Percentiles rank a stretch among this genome's conserved stretches.
These are phyloP conservation scores for Alauda arvensis DNA, from an alignment of 2,797 vertebrate species.

Conservation along the genomic window DNA sequence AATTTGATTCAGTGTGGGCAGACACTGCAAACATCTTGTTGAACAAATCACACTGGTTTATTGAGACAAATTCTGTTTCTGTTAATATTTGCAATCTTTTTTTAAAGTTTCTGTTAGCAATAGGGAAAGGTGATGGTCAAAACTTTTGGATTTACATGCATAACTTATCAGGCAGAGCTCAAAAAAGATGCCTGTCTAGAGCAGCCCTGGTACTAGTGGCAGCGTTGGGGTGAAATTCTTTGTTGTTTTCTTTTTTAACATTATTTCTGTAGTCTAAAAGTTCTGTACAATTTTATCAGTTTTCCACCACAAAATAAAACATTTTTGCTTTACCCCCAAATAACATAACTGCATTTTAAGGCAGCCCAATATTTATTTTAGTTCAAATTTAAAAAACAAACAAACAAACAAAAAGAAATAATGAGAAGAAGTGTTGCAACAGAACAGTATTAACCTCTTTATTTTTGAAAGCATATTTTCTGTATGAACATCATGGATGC, in stretches of 20 bases:
- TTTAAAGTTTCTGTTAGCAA: slow-evolving; percentile 7
- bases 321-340: background rate
- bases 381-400: background rate
- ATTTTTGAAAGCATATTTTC: background rate
- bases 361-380: background rate
- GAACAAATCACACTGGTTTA: slow-evolving; percentile 14
- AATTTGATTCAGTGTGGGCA: slow-evolving; percentile 13
- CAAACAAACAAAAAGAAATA: no score
- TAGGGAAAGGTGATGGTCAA: background rate
- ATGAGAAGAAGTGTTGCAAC: background rate
- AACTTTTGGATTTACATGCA: slow-evolving; percentile 7
- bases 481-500: background rate
- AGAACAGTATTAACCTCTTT: background rate
- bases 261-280: background rate
- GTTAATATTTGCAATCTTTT: background rate
- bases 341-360: background rate
- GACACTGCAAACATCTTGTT: background rate
- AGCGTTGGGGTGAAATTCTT: background rate
- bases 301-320: background rate
- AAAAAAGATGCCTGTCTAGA: background rate
- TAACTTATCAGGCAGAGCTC: background rate
- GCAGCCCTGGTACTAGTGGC: background rate
- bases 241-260: background rate
- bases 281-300: background rate
- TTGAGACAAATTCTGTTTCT: slow-evolving; percentile 27